Conservation (phyloP, 2,113 vertebrate species). For the Illadopsis cleaveri region DNA sequence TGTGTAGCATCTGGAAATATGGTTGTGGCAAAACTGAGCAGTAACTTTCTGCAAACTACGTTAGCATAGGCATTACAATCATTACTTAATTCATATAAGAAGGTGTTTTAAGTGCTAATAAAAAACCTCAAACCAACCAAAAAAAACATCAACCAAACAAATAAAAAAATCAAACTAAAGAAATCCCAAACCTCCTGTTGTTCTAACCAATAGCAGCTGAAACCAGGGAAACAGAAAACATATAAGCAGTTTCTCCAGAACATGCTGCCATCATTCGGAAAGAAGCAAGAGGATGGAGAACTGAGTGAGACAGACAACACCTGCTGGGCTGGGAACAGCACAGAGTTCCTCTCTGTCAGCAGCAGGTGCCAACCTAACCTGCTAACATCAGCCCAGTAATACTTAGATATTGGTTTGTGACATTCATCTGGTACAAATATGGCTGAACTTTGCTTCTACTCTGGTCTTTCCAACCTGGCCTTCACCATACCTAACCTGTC, state of each 20-base stretch:
- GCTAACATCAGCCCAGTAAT: not conserved
- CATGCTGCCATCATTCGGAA: not conserved
- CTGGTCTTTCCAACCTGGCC: fast-evolving
- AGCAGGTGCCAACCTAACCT: not conserved
- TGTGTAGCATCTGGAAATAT: not conserved
- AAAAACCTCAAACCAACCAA: not conserved
- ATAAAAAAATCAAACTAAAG: not conserved
- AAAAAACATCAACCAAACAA: not conserved
- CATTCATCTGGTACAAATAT: not conserved
- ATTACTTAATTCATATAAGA: not conserved
- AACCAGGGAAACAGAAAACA: not conserved
- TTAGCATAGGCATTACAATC: not conserved
- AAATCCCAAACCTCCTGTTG: not conserved
- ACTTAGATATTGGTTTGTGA: not conserved
- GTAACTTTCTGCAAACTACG: not conserved
- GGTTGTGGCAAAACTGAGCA: not conserved
- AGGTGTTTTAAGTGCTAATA: not conserved
- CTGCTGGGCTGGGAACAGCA: fast-evolving
- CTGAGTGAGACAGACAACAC: not conserved
- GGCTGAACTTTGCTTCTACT: not conserved
- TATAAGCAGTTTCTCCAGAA: not conserved
- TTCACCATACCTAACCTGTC: not conserved
- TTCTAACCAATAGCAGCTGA: not conserved
- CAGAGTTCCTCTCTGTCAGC: not conserved
- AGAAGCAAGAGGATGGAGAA: not conserved